Conservation (phyloP, 1,140 invertebrate genomes). For the Hyles vespertilio region DNA sequence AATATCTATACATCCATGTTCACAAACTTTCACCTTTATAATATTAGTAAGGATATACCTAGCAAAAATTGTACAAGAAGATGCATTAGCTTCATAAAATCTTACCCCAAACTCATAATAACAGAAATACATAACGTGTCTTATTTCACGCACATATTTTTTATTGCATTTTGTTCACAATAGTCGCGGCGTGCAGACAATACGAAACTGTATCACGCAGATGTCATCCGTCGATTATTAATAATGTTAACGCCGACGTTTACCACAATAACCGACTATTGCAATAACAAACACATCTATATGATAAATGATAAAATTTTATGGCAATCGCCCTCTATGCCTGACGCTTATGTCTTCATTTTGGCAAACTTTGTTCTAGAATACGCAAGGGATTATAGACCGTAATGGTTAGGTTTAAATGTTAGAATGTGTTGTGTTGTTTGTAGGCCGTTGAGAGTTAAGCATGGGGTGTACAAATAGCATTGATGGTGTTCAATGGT, state of each 20-base stretch:
- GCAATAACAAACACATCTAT: conserved; percentile 60
- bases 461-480: conserved; percentile 47
- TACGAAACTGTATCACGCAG: conserved; percentile 43
- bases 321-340: conserved; percentile 58
- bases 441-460: background rate
- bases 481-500: conserved; percentile 66
- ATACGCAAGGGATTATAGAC: background rate
- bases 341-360: conserved; percentile 57
- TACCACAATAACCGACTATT: conserved; percentile 57
- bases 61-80: too few species aligned
- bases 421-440: background rate
- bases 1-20: too few species aligned
- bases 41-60: too few species aligned
- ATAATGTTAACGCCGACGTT: conserved; percentile 62
- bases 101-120: background rate
- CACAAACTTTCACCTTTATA: too few species aligned
- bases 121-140: background rate
- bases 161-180: conserved; percentile 16
- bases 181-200: conserved; percentile 33
- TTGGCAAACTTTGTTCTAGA: conserved; percentile 26
- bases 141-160: conserved; percentile 22
- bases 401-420: background rate
- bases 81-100: too few species aligned
- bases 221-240: conserved; percentile 55
- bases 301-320: conserved; percentile 71